Evolutionary conservation across 92 coral and sea anemone genomes (phyloP).

Genomic region (Plumapathes pennacea): DNA sequence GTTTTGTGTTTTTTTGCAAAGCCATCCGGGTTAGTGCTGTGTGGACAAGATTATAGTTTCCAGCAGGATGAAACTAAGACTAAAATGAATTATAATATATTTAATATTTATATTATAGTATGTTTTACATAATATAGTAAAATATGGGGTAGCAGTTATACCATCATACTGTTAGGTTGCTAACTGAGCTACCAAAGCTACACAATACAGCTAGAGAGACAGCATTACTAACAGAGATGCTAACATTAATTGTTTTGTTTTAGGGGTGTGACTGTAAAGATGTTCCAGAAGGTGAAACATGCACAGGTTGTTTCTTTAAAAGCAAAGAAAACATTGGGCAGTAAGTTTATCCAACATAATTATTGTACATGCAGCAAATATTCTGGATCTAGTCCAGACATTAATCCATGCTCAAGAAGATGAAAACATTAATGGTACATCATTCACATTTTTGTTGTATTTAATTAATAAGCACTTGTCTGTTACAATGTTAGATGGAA

Average conservation of each 20-base stretch:
- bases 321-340: slow-evolving; percentile 45
- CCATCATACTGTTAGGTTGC: too few relatives aligned
- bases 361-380: neutral
- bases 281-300: slow-evolving; percentile 36
- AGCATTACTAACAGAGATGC: too few relatives aligned
- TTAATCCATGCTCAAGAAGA: neutral
- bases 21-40: slow-evolving; percentile 27
- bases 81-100: neutral
- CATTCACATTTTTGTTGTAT: neutral
- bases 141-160: too few relatives aligned
- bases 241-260: too few relatives aligned
- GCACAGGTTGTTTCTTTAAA: slow-evolving; percentile 39
- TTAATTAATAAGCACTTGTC: neutral
- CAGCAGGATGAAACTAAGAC: too few relatives aligned
- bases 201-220: too few relatives aligned
- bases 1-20: slow-evolving; percentile 31
- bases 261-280: slow-evolving; percentile 47
- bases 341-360: slow-evolving; percentile 4
- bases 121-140: too few relatives aligned
- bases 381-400: neutral
- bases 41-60: too few relatives aligned
- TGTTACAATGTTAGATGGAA: slow-evolving; percentile 23
- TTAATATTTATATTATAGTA: neutral
- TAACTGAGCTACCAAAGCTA: too few relatives aligned
- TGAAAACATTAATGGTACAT: neutral